phyloP scores from a whole-genome alignment of 2,797 vertebrate genomes.

The Erithacus rubecula region DNA sequence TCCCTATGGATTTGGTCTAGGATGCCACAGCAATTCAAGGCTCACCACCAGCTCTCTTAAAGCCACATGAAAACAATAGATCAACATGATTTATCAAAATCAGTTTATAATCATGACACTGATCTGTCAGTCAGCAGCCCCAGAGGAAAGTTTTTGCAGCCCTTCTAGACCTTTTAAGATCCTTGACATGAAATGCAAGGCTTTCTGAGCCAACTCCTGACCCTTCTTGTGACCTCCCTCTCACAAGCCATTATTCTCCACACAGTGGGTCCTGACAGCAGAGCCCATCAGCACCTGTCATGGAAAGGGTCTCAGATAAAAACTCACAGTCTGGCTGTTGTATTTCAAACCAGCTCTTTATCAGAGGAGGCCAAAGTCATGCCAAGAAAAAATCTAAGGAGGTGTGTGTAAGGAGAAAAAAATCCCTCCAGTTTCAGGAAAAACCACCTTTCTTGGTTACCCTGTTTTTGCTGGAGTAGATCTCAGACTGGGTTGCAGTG shows the following conservation, averaged over 20 bases:
- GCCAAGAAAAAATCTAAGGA: not conserved
- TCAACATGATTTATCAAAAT: constrained; percentile 43
- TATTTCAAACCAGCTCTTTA: constrained; percentile 20
- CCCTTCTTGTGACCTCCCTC: constrained; percentile 11
- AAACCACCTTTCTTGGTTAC: not conserved
- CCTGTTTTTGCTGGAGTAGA: not conserved
- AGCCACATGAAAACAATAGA: not conserved
- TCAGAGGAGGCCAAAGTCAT: not conserved
- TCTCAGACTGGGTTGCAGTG: not conserved
- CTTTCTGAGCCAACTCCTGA: constrained; percentile 11
- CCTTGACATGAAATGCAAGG: constrained; percentile 12
- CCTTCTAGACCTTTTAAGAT: constrained; percentile 12
- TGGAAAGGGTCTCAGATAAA: not conserved
- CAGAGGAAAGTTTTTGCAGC: constrained; percentile 30
- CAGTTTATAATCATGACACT: not conserved
- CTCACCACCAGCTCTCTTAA: not conserved
- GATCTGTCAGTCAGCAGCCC: constrained; percentile 19
- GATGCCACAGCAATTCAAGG: not conserved
- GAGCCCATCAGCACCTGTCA: constrained; percentile 42
- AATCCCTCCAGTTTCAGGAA: not conserved
- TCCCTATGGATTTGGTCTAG: not conserved
- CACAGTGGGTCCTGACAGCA: not conserved
- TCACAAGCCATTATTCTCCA: constrained; percentile 48
- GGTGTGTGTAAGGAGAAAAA: not conserved
- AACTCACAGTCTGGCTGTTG: not conserved